These are phyloP conservation scores for Pangasianodon gigas DNA, from an alignment of 2,113 vertebrate species.

Conservation along the genomic window DNA sequence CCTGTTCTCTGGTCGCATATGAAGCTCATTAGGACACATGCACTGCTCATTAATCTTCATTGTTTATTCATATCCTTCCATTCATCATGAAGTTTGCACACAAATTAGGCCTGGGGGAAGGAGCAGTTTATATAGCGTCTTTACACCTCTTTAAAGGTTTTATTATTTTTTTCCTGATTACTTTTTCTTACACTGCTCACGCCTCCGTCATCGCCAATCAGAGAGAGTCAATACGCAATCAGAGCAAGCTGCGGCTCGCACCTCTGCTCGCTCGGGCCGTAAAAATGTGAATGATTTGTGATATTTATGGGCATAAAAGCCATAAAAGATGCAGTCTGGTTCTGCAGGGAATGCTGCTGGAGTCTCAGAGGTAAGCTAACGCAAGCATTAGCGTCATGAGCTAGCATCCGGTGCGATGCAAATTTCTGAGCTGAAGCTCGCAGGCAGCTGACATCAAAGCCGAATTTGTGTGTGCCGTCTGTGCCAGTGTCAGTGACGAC, in stretches of 20 bases:
- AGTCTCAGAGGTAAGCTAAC: conserved; percentile 34
- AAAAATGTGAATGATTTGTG: conserved; percentile 61
- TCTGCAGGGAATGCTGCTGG: conserved; percentile 17
- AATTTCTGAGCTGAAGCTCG: conserved; percentile 50
- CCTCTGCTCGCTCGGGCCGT: conserved; percentile 57
- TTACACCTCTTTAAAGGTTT: conserved; percentile 4
- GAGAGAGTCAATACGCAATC: conserved; percentile 49
- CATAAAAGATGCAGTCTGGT: conserved; percentile 43
- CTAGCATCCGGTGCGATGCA: conserved; percentile 53
- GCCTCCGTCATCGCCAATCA: conserved; percentile 42
- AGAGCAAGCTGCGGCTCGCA: conserved; percentile 32
- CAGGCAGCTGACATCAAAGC: conserved; percentile 68
- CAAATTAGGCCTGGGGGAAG: conserved; percentile 42
- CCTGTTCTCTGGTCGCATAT: conserved; percentile 53
- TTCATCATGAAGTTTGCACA: conserved; percentile 55
- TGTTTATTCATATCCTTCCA: conserved; percentile 66
- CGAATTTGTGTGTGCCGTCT: conserved; percentile 34
- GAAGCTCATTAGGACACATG: conserved; percentile 52
- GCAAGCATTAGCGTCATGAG: conserved; percentile 56
- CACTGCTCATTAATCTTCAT: conserved; percentile 41
- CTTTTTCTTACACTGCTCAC: conserved; percentile 19
- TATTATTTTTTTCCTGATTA: conserved; percentile 18
- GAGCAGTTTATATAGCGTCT: neutral
- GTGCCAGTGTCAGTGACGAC: conserved; percentile 19
- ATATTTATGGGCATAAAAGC: conserved; percentile 63